Base-by-base conservation (phyloP, 1,140 invertebrate species). In the Thaumetopoea pityocampa region DNA sequence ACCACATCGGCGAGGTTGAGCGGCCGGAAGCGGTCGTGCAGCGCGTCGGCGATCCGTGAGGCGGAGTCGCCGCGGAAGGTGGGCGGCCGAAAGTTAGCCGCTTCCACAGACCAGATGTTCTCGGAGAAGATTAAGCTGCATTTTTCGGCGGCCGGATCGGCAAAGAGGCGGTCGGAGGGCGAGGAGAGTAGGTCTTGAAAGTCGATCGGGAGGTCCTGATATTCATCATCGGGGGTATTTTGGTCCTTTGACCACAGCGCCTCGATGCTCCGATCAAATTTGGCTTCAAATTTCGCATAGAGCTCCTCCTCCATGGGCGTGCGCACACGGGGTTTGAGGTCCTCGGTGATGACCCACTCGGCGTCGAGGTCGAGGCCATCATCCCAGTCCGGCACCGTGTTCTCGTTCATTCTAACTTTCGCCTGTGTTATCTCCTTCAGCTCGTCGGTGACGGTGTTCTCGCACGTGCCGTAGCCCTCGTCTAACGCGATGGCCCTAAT, bases 241-340 rank as follows among this genome's bases (percentile, higher is more conserved):
- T 78, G 72, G 15, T 83, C 74, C 16, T 72, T 82, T 5, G 72
- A 65, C 90, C 90, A 91, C 19, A 91, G 65, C 14, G 89, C 88
- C 61, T 91, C 89, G n/a, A 91, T 80, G 58, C 86, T 89, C 23
- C 87, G 80, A 66, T 90, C 87, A 65, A 91, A 91, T 61, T 91
- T 91, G 4, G 90, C 90, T 57, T 90, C 86, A 40, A 91, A 86
- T 51, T 89, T 87, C 3, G 89, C 89, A 48, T 90, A 87, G 37
- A 87, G 74, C 38, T 88, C 78, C 42, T 86, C 84, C 58, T 90
- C 88, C 40, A 67, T 62, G 6, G 78, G 78, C 30, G 71, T 68
- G 14, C 60, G 58, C 3, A 58, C 67, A 17, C 64, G 51, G 14
- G 69, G 61, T 8, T 65, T 67, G 3, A 70, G 44, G 44, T 77